A percentile compares a stretch with the other conserved stretches of the same genome.
Evolutionary conservation across 2,888 invertebrate genomes (phyloP).

Genomic region (Rhamnusium bicolor): DNA sequence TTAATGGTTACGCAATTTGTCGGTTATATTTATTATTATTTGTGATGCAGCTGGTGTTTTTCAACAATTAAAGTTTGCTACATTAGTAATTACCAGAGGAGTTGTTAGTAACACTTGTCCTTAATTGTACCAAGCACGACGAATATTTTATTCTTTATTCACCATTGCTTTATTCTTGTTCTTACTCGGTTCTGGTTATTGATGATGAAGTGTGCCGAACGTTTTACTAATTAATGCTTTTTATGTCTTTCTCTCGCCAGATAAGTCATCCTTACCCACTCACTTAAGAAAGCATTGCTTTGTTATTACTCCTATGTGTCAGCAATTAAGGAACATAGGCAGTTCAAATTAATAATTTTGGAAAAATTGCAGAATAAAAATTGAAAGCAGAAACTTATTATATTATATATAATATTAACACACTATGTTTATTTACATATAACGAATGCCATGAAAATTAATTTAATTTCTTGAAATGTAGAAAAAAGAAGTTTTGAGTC

Average conservation of each 20-base stretch:
- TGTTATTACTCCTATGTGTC: neutral
- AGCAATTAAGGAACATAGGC: no score
- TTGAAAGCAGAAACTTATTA: no score
- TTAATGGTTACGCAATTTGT: slow-evolving; percentile 60
- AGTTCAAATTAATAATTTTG: no score
- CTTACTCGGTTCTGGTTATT: slow-evolving; percentile 41
- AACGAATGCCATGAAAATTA: no score
- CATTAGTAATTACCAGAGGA: slow-evolving; percentile 69
- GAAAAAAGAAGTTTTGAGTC: no score
- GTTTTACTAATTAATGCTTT: slow-evolving; percentile 44
- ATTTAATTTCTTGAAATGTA: no score
- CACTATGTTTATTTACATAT: no score
- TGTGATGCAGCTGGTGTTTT: slow-evolving; percentile 71
- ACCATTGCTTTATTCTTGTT: slow-evolving; percentile 52
- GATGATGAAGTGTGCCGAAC: slow-evolving; percentile 47
- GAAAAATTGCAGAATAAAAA: no score
- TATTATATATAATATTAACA: no score
- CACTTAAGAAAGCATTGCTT: neutral
- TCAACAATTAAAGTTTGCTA: slow-evolving; percentile 71
- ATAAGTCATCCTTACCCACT: neutral
- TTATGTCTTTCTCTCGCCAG: neutral
- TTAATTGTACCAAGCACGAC: slow-evolving; percentile 66
- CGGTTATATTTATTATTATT: slow-evolving; percentile 68
- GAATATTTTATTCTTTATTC: slow-evolving; percentile 61
- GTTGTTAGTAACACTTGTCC: slow-evolving; percentile 70